These are phyloP conservation scores for Pelusios castaneus DNA, from an alignment of 2,113 vertebrate genomes.

Conservation along the genomic window DNA sequence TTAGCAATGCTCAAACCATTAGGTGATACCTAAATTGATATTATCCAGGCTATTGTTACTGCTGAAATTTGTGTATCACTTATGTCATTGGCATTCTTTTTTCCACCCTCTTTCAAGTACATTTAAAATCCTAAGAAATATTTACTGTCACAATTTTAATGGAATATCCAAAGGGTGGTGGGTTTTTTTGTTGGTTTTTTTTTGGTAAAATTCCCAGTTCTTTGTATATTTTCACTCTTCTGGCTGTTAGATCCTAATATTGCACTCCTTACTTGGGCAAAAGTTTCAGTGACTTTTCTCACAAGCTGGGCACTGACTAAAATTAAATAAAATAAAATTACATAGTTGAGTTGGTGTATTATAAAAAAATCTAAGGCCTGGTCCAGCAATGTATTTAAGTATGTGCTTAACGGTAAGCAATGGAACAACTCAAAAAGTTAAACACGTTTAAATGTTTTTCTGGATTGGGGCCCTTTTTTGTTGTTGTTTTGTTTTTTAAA, in stretches of 20 bases:
- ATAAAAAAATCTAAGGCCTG: not conserved
- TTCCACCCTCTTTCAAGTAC: not conserved
- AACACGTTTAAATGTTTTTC: not conserved
- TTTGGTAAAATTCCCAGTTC: not conserved
- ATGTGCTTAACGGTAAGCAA: not conserved
- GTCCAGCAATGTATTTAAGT: not conserved
- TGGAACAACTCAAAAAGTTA: slow-evolving; percentile 4
- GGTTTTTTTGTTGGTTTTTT: not conserved
- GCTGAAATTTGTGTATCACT: not conserved
- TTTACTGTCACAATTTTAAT: not conserved
- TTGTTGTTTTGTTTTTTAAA: not conserved
- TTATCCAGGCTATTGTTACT: not conserved
- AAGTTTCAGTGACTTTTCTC: not conserved
- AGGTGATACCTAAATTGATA: not conserved
- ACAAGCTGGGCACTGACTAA: not conserved
- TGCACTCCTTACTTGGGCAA: not conserved
- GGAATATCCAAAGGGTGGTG: not conserved
- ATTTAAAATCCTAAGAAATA: not conserved
- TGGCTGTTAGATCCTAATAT: not conserved
- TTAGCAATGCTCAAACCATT: not conserved
- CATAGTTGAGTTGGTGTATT: not conserved
- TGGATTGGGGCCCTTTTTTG: not conserved
- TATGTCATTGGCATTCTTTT: not conserved
- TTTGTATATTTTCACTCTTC: not conserved
- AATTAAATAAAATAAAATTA: slow-evolving; percentile 1